Evolutionary conservation across 2,888 invertebrate genomes (phyloP), one percentile per base, ranked within the genome.

Genomic region (Drosophila aldrichi): DNA sequence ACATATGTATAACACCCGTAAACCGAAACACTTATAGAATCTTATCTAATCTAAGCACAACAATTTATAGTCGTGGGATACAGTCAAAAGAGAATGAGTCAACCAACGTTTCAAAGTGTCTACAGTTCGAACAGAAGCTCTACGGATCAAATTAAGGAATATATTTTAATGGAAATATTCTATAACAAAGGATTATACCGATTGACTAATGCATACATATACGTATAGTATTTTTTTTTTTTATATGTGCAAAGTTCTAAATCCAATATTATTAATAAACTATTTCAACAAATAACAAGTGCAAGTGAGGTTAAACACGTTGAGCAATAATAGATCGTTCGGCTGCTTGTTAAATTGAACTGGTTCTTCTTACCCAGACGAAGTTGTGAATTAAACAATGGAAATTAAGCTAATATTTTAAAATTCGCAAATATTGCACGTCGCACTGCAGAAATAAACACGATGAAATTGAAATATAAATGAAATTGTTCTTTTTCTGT

Each of bases 361-460:
- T 18, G 4, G 14, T 29, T 43, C 57, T 61, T 74, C 74, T 74
- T 74, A 74, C 60, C 52, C 25, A 29, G 36, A 22, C 29, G 22
- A 18, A 22, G 10, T 32, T 14, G 9, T n/a, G 9, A 18, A 43
- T 56, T 51, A 36, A 55, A 41, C 18, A 3, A 3, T 1, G 38
- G 3, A 25, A 14, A 20, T n/a, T 18, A 48, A 10, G 16, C 16
- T 16, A 36, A 46, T 44, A 29, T 46, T 9, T 32, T 2, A 20
- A 43, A 38, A 20, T 10, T 18, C 12, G 25, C 12, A 54, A 62
- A 14, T 29, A 52, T 25, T 16, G 44, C 52, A 57, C 75, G 70
- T 43, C 74, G 62, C 79, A 57, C 22, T 64, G 70, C 57, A 67
- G 62, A 81, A 81, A 81, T 78, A 54, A 46, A 63, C 79, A 68